These are phyloP conservation scores for Aphelenchoides bicaudatus DNA, from an alignment of 2,888 invertebrate genomes.

Conservation along the genomic window DNA sequence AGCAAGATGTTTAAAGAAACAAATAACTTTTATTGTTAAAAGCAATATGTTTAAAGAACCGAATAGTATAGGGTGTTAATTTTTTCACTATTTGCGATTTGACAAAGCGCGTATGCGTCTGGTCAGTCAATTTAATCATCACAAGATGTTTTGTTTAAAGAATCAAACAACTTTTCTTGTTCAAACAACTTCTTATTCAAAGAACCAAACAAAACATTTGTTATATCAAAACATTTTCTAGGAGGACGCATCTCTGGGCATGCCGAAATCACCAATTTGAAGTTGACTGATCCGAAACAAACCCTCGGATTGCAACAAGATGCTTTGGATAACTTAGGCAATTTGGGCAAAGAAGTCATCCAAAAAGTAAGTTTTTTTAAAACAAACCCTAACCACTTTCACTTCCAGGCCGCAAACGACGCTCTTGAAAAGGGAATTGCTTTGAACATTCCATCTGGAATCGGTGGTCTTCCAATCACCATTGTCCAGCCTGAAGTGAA, in stretches of 20 bases:
- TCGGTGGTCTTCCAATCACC: constrained; percentile 44
- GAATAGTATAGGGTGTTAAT: too few relatives aligned
- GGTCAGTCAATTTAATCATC: too few relatives aligned
- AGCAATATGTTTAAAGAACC: too few relatives aligned
- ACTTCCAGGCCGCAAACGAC: constrained; percentile 47
- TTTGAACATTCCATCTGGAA: constrained; percentile 41
- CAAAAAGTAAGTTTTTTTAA: constrained; percentile 34
- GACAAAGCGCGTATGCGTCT: too few relatives aligned
- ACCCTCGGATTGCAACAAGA: constrained; percentile 46
- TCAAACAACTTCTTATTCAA: too few relatives aligned
- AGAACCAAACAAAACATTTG: not conserved
- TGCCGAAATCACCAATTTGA: constrained; percentile 44
- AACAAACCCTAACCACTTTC: not conserved
- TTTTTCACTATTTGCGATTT: too few relatives aligned
- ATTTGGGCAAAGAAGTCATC: constrained; percentile 51
- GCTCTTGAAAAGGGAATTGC: constrained; percentile 49
- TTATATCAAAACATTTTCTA: constrained; percentile 23
- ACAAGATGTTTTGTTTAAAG: not conserved
- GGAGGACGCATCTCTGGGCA: constrained; percentile 38
- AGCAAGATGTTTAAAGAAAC: too few relatives aligned
- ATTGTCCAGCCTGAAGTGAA: constrained; percentile 47
- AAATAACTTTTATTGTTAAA: too few relatives aligned
- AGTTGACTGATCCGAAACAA: constrained; percentile 29
- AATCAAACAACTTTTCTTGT: constrained; percentile 4
- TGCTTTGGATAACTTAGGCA: constrained; percentile 53